A percentile compares a stretch with the other conserved stretches of the same genome.
Conservation (phyloP, 2,888 invertebrate species). For the Trachelus troglodyta region DNA sequence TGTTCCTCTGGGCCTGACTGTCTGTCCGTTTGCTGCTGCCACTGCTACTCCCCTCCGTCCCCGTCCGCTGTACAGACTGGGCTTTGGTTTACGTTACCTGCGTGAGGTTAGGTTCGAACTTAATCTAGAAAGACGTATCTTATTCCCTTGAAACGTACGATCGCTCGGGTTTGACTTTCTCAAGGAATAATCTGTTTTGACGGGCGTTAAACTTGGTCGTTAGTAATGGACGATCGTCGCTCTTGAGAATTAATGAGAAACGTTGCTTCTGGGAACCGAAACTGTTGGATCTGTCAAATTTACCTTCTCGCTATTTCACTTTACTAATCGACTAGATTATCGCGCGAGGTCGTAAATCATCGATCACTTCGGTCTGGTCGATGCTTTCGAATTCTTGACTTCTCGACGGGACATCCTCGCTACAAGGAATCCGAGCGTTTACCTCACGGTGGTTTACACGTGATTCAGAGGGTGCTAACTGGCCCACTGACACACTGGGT, state of each 20-base stretch:
- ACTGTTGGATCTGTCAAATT: neutral
- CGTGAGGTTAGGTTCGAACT: neutral
- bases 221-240: neutral
- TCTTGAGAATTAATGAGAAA: neutral
- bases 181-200: neutral
- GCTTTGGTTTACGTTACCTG: neutral
- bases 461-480: slow-evolving; percentile 1
- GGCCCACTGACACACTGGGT: slow-evolving; percentile 7
- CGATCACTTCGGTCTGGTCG: neutral
- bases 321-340: neutral
- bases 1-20: neutral
- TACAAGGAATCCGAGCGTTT: neutral
- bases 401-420: neutral
- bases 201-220: neutral
- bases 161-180: neutral
- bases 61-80: neutral
- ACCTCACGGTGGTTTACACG: neutral
- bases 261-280: neutral
- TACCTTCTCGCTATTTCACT: neutral
- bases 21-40: neutral
- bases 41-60: neutral
- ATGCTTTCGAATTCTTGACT: neutral
- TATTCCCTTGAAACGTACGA: neutral
- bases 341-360: neutral
- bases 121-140: neutral